Evolutionary conservation across 2,888 invertebrate genomes (phyloP).

Genomic region (Eumerus sabulonum): DNA sequence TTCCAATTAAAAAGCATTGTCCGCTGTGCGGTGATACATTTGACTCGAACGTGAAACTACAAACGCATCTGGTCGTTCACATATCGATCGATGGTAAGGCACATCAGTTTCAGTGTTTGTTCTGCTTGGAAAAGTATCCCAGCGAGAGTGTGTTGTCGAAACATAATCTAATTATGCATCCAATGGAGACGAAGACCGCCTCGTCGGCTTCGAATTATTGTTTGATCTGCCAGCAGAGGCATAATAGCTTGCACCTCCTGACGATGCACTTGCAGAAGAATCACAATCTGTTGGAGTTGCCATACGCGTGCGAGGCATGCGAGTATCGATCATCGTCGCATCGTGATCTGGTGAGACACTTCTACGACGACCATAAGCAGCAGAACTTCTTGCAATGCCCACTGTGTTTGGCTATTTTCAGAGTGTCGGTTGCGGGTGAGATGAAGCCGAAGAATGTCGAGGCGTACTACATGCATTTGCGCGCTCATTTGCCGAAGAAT

Average conservation of each 20-base stretch:
- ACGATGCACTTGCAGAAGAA: slow-evolving; percentile 88
- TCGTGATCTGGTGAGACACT: slow-evolving; percentile 89
- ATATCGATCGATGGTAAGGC: slow-evolving; percentile 80
- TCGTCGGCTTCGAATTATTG: slow-evolving; percentile 83
- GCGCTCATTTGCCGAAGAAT: slow-evolving; percentile 84
- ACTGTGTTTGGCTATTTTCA: slow-evolving; percentile 86
- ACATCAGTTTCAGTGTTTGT: slow-evolving; percentile 81
- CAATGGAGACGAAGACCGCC: slow-evolving; percentile 82
- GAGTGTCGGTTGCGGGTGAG: slow-evolving; percentile 77
- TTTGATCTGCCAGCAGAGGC: slow-evolving; percentile 84
- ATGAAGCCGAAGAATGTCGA: slow-evolving; percentile 83
- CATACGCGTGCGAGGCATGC: slow-evolving; percentile 91
- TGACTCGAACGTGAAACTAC: slow-evolving; percentile 85
- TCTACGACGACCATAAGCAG: slow-evolving; percentile 84
- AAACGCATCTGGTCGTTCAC: slow-evolving; percentile 87
- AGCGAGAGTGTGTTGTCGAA: slow-evolving; percentile 82
- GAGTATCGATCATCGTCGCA: slow-evolving; percentile 91
- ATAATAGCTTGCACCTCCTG: slow-evolving; percentile 83
- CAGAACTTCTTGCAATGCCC: slow-evolving; percentile 88
- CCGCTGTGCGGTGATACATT: slow-evolving; percentile 84
- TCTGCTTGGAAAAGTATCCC: slow-evolving; percentile 85
- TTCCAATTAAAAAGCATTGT: no score
- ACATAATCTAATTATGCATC: slow-evolving; percentile 86
- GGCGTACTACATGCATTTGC: slow-evolving; percentile 85
- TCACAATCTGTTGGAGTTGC: slow-evolving; percentile 92